Evolutionary conservation across 2,888 invertebrate genomes (phyloP).

Genomic region (Tribolium freemani): DNA sequence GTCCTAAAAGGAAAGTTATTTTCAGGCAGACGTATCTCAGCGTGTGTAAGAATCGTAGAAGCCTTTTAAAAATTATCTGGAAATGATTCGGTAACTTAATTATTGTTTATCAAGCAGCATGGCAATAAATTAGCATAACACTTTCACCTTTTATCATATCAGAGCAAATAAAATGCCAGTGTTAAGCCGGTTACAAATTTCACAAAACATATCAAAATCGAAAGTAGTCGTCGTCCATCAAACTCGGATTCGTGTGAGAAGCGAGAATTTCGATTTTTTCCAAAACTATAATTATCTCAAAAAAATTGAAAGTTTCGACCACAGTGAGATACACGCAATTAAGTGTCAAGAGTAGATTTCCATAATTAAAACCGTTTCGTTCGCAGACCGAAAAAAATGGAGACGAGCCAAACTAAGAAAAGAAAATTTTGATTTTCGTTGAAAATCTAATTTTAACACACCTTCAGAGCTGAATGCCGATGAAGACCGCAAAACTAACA

Average conservation of each 20-base stretch:
- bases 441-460: neutral
- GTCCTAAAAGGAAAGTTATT: neutral
- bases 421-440: neutral
- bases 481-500: neutral
- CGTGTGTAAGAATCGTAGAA: neutral
- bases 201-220: neutral
- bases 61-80: neutral
- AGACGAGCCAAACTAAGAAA: constrained; percentile 4
- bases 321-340: neutral
- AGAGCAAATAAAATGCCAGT: neutral
- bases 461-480: neutral
- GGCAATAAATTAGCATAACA: neutral
- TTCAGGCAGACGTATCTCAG: neutral
- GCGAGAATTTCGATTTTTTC: neutral
- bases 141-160: neutral
- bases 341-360: constrained; percentile 4
- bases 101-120: neutral
- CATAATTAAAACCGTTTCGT: constrained; percentile 13
- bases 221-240: neutral
- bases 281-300: neutral
- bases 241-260: neutral
- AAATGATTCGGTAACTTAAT: neutral
- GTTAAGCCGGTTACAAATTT: neutral
- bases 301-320: neutral
- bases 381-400: neutral